Evolutionary conservation across 1,140 invertebrate genomes (phyloP), one percentile per base, ranked within the genome.

Genomic region (Scaptomyza pallida): DNA sequence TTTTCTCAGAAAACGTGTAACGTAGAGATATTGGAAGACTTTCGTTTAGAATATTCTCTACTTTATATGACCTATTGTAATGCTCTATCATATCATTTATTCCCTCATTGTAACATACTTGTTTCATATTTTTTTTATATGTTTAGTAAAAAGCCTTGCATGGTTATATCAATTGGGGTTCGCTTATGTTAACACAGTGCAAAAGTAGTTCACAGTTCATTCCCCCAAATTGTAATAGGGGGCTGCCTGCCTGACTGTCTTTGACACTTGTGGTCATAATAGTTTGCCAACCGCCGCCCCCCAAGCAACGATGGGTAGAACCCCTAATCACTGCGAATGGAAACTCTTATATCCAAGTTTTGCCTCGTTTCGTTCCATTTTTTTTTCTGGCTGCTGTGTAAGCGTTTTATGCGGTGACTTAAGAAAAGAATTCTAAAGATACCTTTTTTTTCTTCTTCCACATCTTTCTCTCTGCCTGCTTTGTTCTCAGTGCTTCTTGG

Each of bases 151-250:
- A 30, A 0, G 26, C 26, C 57, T 41, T 23, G n/a, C 26, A 15
- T 44, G 37, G 4, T 33, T 41, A 88, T 81, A 86, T 86, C 81
- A 88, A 88, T 85, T 85, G 78, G 61, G 60, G 52, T 51, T 33
- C 61, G 35, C n/a, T 74, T 52, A 80, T 85, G 72, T 64, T 80
- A 68, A 65, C 73, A 74, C 72, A 81, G 59, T 72, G 83, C 81
- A 74, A 30, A 76, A 77, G 61, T 71, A 65, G 57, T 80, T 72
- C 82, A 81, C 74, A 88, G 81, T 86, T 86, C 81, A 88, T 86
- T 85, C 82, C 65, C 64, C 72, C 61, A 64, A 74, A 37, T 30
- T 77, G 47, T 51, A 51, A 30, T 30, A 8, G 26, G n/a, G 33
- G 12, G 33, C 1, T n/a, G 57, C n/a, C 55, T 30, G 33, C n/a